Evolutionary conservation across 2,888 invertebrate genomes (phyloP).

Genomic region (Lithophane leautieri): DNA sequence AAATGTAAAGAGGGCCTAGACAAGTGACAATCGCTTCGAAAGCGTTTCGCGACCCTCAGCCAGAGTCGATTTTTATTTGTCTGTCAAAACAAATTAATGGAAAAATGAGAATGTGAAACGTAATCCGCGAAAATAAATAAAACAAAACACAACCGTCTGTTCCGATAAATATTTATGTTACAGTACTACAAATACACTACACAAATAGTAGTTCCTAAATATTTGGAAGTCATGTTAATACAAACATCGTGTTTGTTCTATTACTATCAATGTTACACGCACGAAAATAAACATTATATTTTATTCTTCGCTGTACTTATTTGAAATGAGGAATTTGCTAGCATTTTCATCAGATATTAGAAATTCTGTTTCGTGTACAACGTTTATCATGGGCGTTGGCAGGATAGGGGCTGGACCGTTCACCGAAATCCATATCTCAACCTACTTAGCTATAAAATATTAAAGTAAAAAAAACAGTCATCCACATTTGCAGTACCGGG

Average conservation of each 20-base stretch:
- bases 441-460: not conserved
- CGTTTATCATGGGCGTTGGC: not conserved
- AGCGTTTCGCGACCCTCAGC: too few relatives aligned
- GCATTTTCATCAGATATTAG: not conserved
- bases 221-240: conserved; percentile 37
- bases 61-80: not conserved
- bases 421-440: not conserved
- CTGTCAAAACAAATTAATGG: conserved; percentile 1
- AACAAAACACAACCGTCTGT: conserved; percentile 34
- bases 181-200: conserved; percentile 32
- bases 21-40: too few relatives aligned
- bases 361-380: not conserved
- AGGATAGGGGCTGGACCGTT: not conserved
- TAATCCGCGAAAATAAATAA: too few relatives aligned
- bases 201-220: conserved; percentile 44
- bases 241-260: conserved; percentile 38
- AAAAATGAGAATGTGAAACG: too few relatives aligned
- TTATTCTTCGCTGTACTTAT: not conserved
- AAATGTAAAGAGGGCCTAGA: too few relatives aligned
- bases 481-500: not conserved
- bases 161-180: conserved; percentile 40
- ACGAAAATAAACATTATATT: conserved; percentile 8
- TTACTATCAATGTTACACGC: conserved; percentile 28
- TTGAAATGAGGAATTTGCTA: not conserved
- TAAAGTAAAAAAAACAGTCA: too few relatives aligned